These are phyloP conservation scores for Volucella zonaria DNA, from an alignment of 2,888 invertebrate genomes.

Conservation along the genomic window DNA sequence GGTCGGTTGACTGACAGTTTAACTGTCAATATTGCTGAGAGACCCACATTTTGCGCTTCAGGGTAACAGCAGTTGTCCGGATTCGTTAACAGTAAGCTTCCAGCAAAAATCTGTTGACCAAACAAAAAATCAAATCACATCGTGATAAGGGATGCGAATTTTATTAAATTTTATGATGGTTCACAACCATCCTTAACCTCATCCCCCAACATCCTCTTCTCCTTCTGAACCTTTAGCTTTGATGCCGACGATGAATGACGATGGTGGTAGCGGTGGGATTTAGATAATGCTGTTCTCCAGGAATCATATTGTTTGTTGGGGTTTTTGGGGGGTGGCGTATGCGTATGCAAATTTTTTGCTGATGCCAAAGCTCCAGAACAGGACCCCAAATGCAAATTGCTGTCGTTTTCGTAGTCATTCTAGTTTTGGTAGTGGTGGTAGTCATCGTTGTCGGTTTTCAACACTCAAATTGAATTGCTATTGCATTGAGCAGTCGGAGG, in stretches of 20 bases:
- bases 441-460: constrained; percentile 44
- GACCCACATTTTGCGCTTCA: constrained; percentile 35
- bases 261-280: background rate
- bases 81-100: constrained; percentile 27
- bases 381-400: constrained; percentile 58
- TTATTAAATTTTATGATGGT: constrained; percentile 65
- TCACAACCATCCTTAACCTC: constrained; percentile 4
- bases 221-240: constrained; percentile 16
- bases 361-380: constrained; percentile 26
- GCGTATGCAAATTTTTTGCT: constrained; percentile 63
- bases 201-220: background rate
- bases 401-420: constrained; percentile 43
- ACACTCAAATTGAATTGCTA: constrained; percentile 63
- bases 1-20: constrained; percentile 68
- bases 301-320: constrained; percentile 31
- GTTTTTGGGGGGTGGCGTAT: constrained; percentile 14
- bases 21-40: constrained; percentile 70
- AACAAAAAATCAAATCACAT: constrained; percentile 70
- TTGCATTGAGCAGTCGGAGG: constrained; percentile 11
- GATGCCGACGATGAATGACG: background rate
- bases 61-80: constrained; percentile 16
- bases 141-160: constrained; percentile 65
- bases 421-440: background rate
- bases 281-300: constrained; percentile 26
- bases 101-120: constrained; percentile 63